Conservation (phyloP, 2,888 invertebrate species). For the Fragum whitleyi region DNA sequence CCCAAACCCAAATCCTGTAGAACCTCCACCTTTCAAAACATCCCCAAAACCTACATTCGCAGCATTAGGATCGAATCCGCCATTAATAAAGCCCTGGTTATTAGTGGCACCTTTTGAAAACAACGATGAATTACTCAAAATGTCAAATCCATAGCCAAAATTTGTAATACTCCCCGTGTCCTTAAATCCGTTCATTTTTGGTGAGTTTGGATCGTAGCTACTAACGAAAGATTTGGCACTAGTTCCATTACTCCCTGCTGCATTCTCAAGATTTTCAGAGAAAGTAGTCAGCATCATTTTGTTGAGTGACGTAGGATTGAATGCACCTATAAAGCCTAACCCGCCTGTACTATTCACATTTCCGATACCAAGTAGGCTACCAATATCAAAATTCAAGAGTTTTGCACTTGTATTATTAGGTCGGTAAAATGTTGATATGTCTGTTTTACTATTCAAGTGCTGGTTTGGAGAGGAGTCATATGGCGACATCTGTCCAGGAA, state of each 20-base stretch:
- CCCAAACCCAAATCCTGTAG: conserved; percentile 17
- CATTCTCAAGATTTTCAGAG: not conserved
- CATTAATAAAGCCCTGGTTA: not conserved
- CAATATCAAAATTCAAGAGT: conserved; percentile 21
- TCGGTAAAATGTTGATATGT: not conserved
- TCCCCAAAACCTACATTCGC: conserved; percentile 44
- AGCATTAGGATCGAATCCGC: conserved; percentile 62
- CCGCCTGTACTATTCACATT: not conserved
- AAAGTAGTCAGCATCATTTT: not conserved
- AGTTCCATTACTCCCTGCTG: not conserved
- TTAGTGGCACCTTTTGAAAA: not conserved
- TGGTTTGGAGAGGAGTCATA: not conserved
- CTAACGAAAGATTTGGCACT: too few species aligned
- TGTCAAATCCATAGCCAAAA: conserved; percentile 9
- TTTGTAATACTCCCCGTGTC: not conserved
- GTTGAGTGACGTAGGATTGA: conserved; percentile 14
- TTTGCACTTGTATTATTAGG: not conserved
- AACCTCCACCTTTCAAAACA: not conserved
- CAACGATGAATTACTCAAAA: not conserved
- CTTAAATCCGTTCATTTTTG: not conserved
- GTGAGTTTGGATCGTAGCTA: conserved; percentile 7
- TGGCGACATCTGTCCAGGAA: conserved; percentile 51
- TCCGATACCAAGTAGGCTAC: not conserved
- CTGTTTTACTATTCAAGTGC: not conserved
- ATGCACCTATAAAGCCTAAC: not conserved